Base-by-base conservation (phyloP, 2,888 invertebrate species). In the Volucella inanis region DNA sequence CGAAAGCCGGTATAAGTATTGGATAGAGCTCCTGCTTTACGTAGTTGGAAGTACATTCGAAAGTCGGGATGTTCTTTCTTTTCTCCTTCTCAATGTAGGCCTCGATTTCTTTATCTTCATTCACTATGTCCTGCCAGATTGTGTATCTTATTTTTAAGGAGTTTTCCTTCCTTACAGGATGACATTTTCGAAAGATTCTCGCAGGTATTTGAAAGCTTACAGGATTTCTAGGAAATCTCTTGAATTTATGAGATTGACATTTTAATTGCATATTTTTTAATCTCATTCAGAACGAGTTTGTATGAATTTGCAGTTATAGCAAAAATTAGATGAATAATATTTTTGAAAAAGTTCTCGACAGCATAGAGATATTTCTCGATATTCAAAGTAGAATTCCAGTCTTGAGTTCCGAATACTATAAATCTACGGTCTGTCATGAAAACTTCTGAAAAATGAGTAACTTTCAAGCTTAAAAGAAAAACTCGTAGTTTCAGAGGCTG, bases 1-100 rank as follows among this genome's bases (percentile, higher is more conserved):
- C 57, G 52, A 81, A 81, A 52, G 65, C 76, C 2, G 81, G 76
- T 2, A 81, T 41, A 41, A 81, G 15, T 4, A n/a, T 11, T 2
- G 68, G 70, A 22, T 22, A 71, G 1, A 81, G 47, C 0, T 71
- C 14, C 0, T 61, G 43, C 4, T 45, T n/a, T 3, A 76, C 2
- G 8, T 74, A 81, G 12, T 6, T 22, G 0, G 76, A 64, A 8
- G 57, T 57, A 47, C 62, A 62, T 12, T 61, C 38, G 12, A 80
- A 75, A 3, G 31, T 4, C 8, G 80, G 80, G 12, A 50, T 6
- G 11, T 74, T 75, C 22, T 49, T 49, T 0, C 18, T 8, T 1
- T 62, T 38, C 10, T 80, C 14, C 12, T 57, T 68, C 18, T 14
- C 14, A 1, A 64, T 1, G 10, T 14, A 68, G 10, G 43, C 38